phyloP scores from a whole-genome alignment of 2,888 invertebrate genomes.

The Actias luna region DNA sequence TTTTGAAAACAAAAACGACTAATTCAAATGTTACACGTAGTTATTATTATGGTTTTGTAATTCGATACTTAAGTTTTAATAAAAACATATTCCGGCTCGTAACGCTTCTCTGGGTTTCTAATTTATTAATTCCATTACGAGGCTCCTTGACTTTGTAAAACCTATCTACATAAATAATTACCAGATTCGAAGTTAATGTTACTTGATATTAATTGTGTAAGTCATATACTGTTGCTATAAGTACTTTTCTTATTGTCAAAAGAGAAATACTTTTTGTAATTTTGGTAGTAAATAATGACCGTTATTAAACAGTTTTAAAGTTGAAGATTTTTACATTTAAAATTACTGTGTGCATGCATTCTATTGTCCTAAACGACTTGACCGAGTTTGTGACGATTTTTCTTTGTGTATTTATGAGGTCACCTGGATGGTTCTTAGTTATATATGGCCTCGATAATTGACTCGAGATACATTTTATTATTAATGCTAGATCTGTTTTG shows the following conservation, averaged over 20 bases:
- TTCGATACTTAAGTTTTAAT: not conserved
- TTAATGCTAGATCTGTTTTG: no score
- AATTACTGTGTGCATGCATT: no score
- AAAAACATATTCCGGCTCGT: constrained; percentile 17
- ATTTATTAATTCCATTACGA: constrained; percentile 13
- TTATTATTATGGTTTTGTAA: not conserved
- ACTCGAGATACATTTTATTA: no score
- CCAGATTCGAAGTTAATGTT: not conserved
- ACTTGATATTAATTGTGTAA: not conserved
- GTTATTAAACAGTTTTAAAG: no score
- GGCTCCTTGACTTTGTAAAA: constrained; percentile 3
- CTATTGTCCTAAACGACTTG: no score
- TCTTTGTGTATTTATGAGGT: no score
- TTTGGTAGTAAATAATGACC: not conserved
- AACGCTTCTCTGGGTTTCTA: constrained; percentile 17
- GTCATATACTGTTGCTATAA: not conserved
- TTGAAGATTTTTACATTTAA: no score
- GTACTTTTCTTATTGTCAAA: no score
- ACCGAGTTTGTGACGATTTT: no score
- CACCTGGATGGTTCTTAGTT: no score
- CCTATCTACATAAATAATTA: not conserved
- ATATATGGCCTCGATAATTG: no score
- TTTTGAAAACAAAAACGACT: not conserved
- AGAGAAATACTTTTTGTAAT: not conserved
- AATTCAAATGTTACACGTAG: not conserved